phyloP scores from a whole-genome alignment of 37 sponge, comb jelly and placozoan species.

The Diacarnus erythraeanus region DNA sequence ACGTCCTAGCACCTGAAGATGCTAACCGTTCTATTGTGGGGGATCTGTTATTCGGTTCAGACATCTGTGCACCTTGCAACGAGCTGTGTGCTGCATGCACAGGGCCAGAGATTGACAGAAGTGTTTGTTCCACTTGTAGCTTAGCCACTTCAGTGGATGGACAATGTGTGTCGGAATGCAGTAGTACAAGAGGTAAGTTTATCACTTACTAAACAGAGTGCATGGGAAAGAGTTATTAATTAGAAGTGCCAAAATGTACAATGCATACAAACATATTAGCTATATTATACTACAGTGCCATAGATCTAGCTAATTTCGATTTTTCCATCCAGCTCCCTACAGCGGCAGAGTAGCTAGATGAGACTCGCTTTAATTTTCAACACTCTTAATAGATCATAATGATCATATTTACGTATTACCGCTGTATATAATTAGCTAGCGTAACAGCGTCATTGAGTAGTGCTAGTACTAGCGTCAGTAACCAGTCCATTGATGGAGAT shows the following conservation, averaged over 20 bases:
- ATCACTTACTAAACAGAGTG: not conserved
- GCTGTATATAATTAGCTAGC: no score
- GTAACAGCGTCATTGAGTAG: no score
- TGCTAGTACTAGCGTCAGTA: no score
- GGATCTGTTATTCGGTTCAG: slow-evolving; percentile 4
- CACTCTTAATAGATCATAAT: no score
- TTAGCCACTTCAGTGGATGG: not conserved
- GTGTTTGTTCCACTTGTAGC: not conserved
- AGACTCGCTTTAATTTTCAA: no score
- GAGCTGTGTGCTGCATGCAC: slow-evolving; percentile 34
- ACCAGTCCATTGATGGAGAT: no score
- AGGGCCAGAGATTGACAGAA: slow-evolving; percentile 15
- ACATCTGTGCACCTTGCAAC: slow-evolving; percentile 43
- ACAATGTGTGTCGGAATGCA: slow-evolving; percentile 19
- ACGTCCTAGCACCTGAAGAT: not conserved
- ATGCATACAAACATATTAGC: no score
- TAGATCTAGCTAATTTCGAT: no score
- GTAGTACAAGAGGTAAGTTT: not conserved
- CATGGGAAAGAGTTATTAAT: not conserved
- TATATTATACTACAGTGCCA: no score
- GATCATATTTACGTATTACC: no score
- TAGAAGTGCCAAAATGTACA: not conserved
- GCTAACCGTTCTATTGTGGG: not conserved
- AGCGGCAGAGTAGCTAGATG: no score
- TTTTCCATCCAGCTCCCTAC: no score